Evolutionary conservation across 2,888 invertebrate genomes (phyloP), one percentile per base, ranked within the genome.

Genomic region (Cerastis rubricosa): DNA sequence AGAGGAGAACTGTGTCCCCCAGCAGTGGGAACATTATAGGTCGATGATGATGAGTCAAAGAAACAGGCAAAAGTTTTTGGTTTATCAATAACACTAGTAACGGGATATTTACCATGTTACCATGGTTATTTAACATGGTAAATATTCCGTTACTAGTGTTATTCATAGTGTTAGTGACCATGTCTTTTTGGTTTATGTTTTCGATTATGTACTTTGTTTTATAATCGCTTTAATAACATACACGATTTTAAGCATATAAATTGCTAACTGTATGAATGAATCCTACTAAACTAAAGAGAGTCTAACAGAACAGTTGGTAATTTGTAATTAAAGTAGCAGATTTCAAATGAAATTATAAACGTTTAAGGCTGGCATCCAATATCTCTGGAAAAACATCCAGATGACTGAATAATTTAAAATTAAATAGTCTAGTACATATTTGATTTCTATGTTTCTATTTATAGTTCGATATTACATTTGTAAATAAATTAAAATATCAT

Each of bases 271-370:
- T 75, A 45, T 54, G 0, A 76, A 76, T 64, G 0, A 59, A 51
- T 63, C 63, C 6, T 25, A 35, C 61, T 51, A 1, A 43, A 51
- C 2, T 40, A n/a, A 51, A 45, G 17, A 35, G 19, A 51, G 2
- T 29, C 8, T 61, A 25, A 47, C 22, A 76, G 7, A 65, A 47
- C 19, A 29, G 22, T 66, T 22, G 29, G 49, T 80, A 65, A 72
- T 80, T 78, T 64, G 57, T 66, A 19, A 66, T 78, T 65, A 59
- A 80, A 74, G 66, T 78, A 51, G 25, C 45, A 73, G 14, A n/a
- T 65, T 80, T 59, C 35, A 47, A 80, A 59, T 80, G 0, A 59
- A 64, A 71, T 65, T 71, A 14, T 43, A n/a, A 57, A 45, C 57
- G 3, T 59, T 35, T 59, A 47, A 45, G 25, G 2, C 9, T 17